A percentile compares a stretch with the other conserved stretches of the same genome.
phyloP scores from a whole-genome alignment of 2,113 vertebrate genomes.

The Tenrec ecaudatus region DNA sequence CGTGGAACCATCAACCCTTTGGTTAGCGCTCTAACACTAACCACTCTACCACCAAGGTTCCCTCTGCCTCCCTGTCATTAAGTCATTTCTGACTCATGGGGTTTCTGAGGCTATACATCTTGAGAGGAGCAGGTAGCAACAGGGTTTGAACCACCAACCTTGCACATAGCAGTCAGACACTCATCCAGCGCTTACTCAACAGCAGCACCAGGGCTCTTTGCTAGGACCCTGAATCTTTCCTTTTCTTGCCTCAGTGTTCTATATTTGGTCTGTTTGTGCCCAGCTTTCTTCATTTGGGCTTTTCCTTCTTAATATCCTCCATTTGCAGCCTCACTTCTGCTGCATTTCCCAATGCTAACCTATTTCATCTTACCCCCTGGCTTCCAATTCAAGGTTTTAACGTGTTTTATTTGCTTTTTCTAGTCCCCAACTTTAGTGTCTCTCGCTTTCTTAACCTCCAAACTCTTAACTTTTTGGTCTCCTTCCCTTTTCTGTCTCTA shows the following conservation, averaged over 20 bases:
- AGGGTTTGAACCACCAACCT: too few species aligned
- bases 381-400: slow-evolving; percentile 11
- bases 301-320: not conserved
- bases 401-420: not conserved
- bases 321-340: not conserved
- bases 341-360: not conserved
- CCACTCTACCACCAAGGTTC: too few species aligned
- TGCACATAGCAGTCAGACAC: too few species aligned
- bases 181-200: too few species aligned
- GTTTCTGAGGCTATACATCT: too few species aligned
- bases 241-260: not conserved
- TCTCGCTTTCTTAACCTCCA: slow-evolving; percentile 1
- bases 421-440: not conserved
- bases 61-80: not conserved
- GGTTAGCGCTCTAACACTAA: too few species aligned
- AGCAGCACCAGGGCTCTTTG: not conserved
- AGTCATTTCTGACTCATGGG: too few species aligned
- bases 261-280: not conserved
- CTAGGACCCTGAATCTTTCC: not conserved
- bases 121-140: too few species aligned
- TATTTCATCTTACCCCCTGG: not conserved
- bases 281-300: not conserved
- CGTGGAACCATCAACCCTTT: too few species aligned
- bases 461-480: not conserved
- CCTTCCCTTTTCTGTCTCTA: not conserved